A percentile compares a stretch with the other conserved stretches of the same genome.
Evolutionary conservation across 23 tunicate genomes (phyloP).

Genomic region (Botrylloides violaceus): DNA sequence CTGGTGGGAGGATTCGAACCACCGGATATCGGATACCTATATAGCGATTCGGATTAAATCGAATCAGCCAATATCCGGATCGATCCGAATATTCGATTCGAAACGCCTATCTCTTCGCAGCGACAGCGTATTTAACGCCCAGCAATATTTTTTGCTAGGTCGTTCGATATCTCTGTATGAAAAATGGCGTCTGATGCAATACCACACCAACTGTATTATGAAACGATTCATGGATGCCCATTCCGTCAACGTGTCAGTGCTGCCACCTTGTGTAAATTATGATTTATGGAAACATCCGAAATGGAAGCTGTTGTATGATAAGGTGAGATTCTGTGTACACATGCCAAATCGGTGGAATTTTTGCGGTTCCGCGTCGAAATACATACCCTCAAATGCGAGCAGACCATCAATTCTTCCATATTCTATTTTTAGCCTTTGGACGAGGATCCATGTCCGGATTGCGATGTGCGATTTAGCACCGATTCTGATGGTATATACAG

Average conservation of each 20-base stretch:
- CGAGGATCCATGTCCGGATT: slow-evolving; percentile 99
- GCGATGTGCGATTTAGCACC: slow-evolving; percentile 92
- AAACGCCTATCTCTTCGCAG: too few species aligned
- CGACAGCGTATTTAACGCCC: background rate
- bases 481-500: slow-evolving; percentile 67
- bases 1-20: too few species aligned
- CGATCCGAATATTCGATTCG: too few species aligned
- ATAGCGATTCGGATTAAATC: too few species aligned
- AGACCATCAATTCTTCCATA: too few species aligned
- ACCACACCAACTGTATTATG: slow-evolving; percentile 96
- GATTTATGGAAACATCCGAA: slow-evolving; percentile 95
- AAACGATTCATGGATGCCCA: slow-evolving; percentile 82
- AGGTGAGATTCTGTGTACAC: slow-evolving; percentile 47
- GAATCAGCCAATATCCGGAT: too few species aligned
- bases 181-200: slow-evolving; percentile 98
- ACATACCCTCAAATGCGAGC: too few species aligned
- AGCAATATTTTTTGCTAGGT: slow-evolving; percentile 31
- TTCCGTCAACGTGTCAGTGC: slow-evolving; percentile 87
- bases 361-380: too few species aligned
- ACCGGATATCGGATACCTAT: too few species aligned
- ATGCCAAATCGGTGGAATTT: too few species aligned
- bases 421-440: slow-evolving; percentile 74
- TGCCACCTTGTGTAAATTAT: slow-evolving; percentile 96
- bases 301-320: slow-evolving; percentile 81
- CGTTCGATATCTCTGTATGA: slow-evolving; percentile 95